Evolutionary conservation across 2,888 invertebrate genomes (phyloP).

Genomic region (Baccha elongata): DNA sequence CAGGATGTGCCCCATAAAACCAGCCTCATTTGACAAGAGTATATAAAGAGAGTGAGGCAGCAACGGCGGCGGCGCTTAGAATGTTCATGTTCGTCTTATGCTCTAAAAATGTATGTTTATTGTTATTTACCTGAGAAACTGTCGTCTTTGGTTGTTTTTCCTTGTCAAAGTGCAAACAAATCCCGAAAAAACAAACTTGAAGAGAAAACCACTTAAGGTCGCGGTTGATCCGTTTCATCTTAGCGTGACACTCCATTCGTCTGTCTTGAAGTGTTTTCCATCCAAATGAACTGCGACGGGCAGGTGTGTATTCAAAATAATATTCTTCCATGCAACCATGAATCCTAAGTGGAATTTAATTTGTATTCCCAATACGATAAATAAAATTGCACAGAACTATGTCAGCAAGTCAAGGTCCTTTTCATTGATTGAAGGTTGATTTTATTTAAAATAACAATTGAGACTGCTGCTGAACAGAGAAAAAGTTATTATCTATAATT

Average conservation of each 20-base stretch:
- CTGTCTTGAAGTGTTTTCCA: slow-evolving; percentile 21
- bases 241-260: slow-evolving; percentile 32
- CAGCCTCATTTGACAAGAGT: slow-evolving; percentile 16
- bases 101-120: slow-evolving; percentile 15
- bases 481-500: too few species aligned
- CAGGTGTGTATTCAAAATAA: slow-evolving; percentile 50
- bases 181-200: slow-evolving; percentile 38
- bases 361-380: slow-evolving; percentile 16
- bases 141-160: slow-evolving; percentile 36
- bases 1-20: slow-evolving; percentile 63
- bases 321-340: slow-evolving; percentile 12
- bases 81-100: neutral
- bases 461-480: too few species aligned
- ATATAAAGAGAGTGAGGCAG: too few species aligned
- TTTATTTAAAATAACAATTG: neutral
- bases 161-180: slow-evolving; percentile 48
- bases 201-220: slow-evolving; percentile 51
- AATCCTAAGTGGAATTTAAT: slow-evolving; percentile 10
- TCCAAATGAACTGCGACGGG: slow-evolving; percentile 36
- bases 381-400: slow-evolving; percentile 33
- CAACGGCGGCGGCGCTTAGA: neutral
- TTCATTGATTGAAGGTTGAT: neutral
- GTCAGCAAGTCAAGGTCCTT: slow-evolving; percentile 62
- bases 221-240: slow-evolving; percentile 69
- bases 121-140: slow-evolving; percentile 54